phyloP scores from a whole-genome alignment of 2,113 vertebrate genomes.

The Butorides virescens region DNA sequence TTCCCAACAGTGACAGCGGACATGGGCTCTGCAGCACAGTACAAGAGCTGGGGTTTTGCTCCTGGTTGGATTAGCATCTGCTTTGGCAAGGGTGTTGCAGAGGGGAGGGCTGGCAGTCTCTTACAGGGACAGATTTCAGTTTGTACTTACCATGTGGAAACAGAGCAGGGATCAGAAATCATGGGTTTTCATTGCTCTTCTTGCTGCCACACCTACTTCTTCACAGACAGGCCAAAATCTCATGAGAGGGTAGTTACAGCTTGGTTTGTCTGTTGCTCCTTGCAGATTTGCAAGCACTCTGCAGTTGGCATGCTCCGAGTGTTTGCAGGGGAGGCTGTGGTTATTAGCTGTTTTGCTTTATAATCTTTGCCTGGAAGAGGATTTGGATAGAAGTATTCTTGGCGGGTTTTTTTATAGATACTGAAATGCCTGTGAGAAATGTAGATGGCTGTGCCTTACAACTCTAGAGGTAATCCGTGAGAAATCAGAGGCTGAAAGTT shows the following conservation, averaged over 20 bases:
- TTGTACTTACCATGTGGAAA: neutral
- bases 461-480: neutral
- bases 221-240: neutral
- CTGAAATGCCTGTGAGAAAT: neutral
- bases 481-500: neutral
- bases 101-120: neutral
- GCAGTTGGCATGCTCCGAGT: neutral
- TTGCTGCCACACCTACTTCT: neutral
- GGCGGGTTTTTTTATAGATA: neutral
- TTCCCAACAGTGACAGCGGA: neutral
- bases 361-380: neutral
- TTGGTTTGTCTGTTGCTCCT: neutral
- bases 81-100: neutral
- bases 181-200: neutral
- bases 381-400: neutral
- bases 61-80: neutral
- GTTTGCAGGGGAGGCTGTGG: neutral
- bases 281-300: neutral
- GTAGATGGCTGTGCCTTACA: neutral
- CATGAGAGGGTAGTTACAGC: neutral
- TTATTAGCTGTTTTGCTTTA: neutral
- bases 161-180: neutral
- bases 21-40: neutral
- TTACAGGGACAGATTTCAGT: rapidly evolving
- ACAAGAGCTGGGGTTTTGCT: neutral